Conservation (phyloP, 2,888 invertebrate species). For the Drosophila meridionalis region DNA sequence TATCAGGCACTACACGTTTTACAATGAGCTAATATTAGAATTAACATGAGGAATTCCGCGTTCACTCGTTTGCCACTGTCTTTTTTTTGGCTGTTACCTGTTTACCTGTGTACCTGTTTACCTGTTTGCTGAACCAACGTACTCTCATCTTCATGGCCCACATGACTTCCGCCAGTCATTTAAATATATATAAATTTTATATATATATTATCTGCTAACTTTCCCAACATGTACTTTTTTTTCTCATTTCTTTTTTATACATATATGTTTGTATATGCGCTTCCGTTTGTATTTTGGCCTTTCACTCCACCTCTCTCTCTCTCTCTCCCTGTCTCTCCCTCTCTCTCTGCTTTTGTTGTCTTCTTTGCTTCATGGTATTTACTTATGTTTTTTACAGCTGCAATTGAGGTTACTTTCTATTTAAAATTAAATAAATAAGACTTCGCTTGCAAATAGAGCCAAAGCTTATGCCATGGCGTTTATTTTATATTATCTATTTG, state of each 20-base stretch:
- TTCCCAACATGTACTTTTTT: conserved; percentile 40
- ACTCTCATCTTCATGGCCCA: conserved; percentile 5
- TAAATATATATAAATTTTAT: conserved; percentile 6
- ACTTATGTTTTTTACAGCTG: conserved; percentile 78
- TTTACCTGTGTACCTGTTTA: not conserved
- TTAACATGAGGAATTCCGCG: conserved; percentile 41
- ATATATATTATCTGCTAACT: conserved; percentile 14
- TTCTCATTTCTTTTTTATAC: not conserved
- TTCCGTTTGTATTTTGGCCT: conserved; percentile 30
- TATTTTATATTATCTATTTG: conserved; percentile 32
- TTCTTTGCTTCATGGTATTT: conserved; percentile 52
- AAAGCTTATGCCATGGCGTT: conserved; percentile 32
- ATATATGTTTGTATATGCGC: conserved; percentile 6
- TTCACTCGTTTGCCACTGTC: conserved; percentile 2
- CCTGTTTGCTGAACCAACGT: not conserved
- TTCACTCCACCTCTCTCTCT: conserved; percentile 9
- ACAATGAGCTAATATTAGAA: conserved; percentile 31
- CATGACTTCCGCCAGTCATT: conserved; percentile 35
- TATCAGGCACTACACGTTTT: conserved; percentile 22
- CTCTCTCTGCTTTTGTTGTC: not conserved
- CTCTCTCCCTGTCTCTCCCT: not conserved
- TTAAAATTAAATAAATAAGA: conserved; percentile 74
- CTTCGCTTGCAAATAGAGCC: conserved; percentile 63
- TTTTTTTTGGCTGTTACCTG: conserved; percentile 1
- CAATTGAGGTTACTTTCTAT: conserved; percentile 79